Evolutionary conservation across 2,888 invertebrate genomes (phyloP), one percentile per base, ranked within the genome.

Genomic region (Galeruca laticollis): DNA sequence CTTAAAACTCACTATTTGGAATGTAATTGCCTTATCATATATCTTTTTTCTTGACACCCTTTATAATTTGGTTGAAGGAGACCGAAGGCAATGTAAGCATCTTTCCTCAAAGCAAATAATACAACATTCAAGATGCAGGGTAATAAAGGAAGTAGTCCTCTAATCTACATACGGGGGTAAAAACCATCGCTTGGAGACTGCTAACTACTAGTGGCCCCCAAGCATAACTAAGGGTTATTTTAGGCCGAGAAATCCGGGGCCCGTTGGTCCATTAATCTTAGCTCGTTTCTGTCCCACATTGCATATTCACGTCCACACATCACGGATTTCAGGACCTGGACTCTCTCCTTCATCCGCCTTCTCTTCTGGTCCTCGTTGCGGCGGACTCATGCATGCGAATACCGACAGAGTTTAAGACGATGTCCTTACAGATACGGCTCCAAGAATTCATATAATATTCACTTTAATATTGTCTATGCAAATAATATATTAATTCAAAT

Each of bases 221-320:
- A 78, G 81, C 81, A 80, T 79, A 82, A 82, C 82, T 82, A 82
- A 83, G 83, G 84, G 83, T 83, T 83, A 83, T 83, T 84, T 83
- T 83, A 83, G 82, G 82, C 80, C 62, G 72, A 72, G 72, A 69
- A 82, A 81, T 83, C 81, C 81, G 73, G 75, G 71, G 60, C 59
- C 72, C 66, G 73, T 79, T 79, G 82, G 80, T 83, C 84, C 85
- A 85, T 85, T 85, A 85, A 85, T 85, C 85, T 85, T 84, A 81
- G 83, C 84, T 83, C 84, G 82, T 84, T 83, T 84, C 82, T 82
- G 81, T 82, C 82, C 83, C 83, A 83, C 83, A 84, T 85, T 85
- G 85, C 85, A 85, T 85, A 85, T 85, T 85, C 85, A 85, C 85
- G 84, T 85, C 85, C 85, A 85, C 85, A 85, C 85, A 85, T 84